phyloP scores from a whole-genome alignment of 2,113 vertebrate species.

The Actenoides lindsayi region DNA sequence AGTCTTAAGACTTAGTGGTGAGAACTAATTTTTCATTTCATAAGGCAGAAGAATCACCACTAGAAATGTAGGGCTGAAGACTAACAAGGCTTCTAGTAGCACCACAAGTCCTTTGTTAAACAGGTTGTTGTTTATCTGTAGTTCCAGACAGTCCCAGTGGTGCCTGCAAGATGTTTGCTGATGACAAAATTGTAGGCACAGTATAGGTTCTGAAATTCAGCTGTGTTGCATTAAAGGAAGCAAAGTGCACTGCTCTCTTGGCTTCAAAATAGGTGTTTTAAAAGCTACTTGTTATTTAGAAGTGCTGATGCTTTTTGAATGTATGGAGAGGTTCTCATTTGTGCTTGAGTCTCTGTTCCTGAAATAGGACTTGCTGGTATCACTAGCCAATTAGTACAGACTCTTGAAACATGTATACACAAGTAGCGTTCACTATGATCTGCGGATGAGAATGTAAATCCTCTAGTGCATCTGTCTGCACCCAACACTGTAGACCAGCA shows the following conservation, averaged over 20 bases:
- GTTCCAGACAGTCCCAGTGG: not conserved
- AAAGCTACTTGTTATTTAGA: not conserved
- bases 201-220: not conserved
- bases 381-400: not conserved
- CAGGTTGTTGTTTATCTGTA: not conserved
- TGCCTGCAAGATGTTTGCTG: not conserved
- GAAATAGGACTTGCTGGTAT: not conserved
- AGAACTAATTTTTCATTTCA: not conserved
- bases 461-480: not conserved
- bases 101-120: fast-evolving
- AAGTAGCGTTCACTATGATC: not conserved
- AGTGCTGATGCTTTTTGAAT: not conserved
- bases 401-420: not conserved
- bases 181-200: not conserved
- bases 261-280: not conserved
- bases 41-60: not conserved
- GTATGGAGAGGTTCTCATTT: not conserved
- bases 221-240: not conserved
- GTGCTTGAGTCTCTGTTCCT: not conserved
- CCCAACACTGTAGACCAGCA: not conserved
- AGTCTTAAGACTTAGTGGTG: not conserved
- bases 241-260: not conserved
- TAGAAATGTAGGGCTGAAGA: not conserved
- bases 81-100: not conserved
- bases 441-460: not conserved